Percentiles rank a stretch among this genome's conserved stretches.
phyloP scores from a whole-genome alignment of 2,797 vertebrate species.

The Lepidocolaptes lacrymiger region DNA sequence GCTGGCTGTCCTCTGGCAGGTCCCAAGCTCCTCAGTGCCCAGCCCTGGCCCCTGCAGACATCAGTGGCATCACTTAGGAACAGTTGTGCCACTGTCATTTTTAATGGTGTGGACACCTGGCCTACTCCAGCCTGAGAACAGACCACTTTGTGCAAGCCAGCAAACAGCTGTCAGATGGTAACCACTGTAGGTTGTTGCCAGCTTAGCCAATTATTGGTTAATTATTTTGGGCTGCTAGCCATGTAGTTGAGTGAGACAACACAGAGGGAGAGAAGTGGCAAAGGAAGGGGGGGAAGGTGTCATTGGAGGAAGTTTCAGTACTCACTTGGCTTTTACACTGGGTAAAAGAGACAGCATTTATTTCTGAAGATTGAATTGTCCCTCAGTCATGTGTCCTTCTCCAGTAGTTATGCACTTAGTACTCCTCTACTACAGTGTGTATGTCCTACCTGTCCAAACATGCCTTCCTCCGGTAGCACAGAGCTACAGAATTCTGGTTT shows the following conservation, averaged over 20 bases:
- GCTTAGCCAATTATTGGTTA: background rate
- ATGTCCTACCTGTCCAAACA: background rate
- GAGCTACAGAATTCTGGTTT: background rate
- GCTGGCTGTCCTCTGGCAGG: rapidly evolving
- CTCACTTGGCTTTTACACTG: background rate
- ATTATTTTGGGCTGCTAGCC: background rate
- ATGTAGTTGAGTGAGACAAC: background rate
- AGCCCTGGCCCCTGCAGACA: background rate
- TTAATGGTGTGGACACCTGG: background rate
- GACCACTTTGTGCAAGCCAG: background rate
- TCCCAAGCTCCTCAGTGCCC: background rate
- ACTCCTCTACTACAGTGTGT: background rate
- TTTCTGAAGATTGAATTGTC: background rate
- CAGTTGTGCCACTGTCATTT: background rate
- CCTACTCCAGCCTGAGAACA: background rate
- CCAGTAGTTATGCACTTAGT: background rate
- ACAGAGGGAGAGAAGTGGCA: background rate
- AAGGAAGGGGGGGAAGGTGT: background rate
- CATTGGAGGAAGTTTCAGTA: background rate
- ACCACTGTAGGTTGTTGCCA: background rate
- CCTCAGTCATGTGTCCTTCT: background rate
- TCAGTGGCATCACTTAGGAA: background rate
- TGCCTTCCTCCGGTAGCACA: too few species aligned
- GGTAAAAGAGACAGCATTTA: background rate
- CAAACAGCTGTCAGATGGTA: background rate